phyloP scores from a whole-genome alignment of 2,113 vertebrate genomes.

The Serinus canaria region DNA sequence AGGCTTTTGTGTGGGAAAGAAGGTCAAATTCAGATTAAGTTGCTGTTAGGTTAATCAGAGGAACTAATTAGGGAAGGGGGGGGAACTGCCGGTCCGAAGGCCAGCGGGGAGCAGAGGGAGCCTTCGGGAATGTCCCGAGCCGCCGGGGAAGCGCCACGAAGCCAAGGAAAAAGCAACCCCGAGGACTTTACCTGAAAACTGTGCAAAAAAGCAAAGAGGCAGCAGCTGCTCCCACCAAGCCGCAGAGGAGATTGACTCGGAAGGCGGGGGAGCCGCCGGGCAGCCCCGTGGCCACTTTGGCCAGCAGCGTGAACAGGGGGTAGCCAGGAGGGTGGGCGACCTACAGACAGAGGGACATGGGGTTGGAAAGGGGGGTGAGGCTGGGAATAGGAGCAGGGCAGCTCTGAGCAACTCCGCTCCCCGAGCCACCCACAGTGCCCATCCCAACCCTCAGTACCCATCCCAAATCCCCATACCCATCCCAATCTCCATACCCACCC shows the following conservation, averaged over 20 bases:
- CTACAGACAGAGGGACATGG: slow-evolving; percentile 57
- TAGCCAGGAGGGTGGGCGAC: slow-evolving; percentile 97
- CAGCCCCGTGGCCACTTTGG: slow-evolving; percentile 74
- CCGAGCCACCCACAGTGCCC: not conserved
- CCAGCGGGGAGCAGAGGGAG: not conserved
- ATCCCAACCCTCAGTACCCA: not conserved
- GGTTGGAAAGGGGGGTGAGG: not conserved
- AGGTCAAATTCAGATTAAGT: slow-evolving; percentile 56
- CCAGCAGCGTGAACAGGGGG: slow-evolving; percentile 90
- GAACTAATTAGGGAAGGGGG: slow-evolving; percentile 20
- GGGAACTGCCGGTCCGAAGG: not conserved
- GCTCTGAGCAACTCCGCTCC: not conserved
- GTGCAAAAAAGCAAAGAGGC: slow-evolving; percentile 87
- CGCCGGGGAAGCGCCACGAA: not conserved
- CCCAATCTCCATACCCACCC: not conserved
- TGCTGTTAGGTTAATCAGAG: slow-evolving; percentile 29
- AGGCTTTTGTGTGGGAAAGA: slow-evolving; percentile 17
- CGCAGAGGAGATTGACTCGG: slow-evolving; percentile 87
- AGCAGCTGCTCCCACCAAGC: slow-evolving; percentile 83
- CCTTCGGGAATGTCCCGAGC: not conserved
- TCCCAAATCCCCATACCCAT: not conserved
- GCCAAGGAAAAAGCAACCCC: not conserved
- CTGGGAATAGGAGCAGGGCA: not conserved
- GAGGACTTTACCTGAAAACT: slow-evolving; percentile 85
- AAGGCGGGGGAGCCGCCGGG: slow-evolving; percentile 83